These are phyloP conservation scores for Macaria liturata DNA, from an alignment of 2,888 invertebrate genomes.

Conservation along the genomic window DNA sequence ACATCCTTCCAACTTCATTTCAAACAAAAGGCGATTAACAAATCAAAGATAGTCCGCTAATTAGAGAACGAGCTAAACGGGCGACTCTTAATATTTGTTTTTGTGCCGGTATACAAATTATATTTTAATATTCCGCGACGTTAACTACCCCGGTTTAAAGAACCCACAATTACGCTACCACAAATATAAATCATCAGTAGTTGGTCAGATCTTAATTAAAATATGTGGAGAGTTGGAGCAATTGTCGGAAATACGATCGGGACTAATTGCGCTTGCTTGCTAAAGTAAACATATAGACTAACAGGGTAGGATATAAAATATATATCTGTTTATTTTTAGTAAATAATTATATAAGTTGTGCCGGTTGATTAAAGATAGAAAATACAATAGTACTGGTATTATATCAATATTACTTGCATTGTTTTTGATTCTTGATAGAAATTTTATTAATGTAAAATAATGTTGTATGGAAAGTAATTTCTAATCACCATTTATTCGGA, in stretches of 20 bases:
- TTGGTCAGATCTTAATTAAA: constrained; percentile 50
- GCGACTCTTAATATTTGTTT: constrained; percentile 18
- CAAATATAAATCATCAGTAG: constrained; percentile 48
- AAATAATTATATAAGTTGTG: no score
- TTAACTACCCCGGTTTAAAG: constrained; percentile 40
- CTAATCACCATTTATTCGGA: no score
- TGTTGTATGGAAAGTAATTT: no score
- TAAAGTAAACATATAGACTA: no score
- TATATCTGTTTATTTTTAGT: no score
- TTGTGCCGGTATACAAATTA: constrained; percentile 29
- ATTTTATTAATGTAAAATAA: no score
- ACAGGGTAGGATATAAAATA: no score
- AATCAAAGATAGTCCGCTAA: constrained; percentile 41
- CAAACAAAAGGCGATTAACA: constrained; percentile 38
- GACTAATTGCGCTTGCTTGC: constrained; percentile 36
- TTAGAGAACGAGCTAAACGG: constrained; percentile 35
- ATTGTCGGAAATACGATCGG: constrained; percentile 40
- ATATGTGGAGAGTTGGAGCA: constrained; percentile 37
- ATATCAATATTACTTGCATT: no score
- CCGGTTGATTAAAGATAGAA: no score
- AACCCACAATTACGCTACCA: constrained; percentile 45
- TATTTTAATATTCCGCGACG: constrained; percentile 42
- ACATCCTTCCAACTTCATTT: constrained; percentile 41
- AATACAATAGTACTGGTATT: no score
- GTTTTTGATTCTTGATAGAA: no score